These are phyloP conservation scores for Tyrannus savana DNA, from an alignment of 2,113 vertebrate species.

Conservation along the genomic window DNA sequence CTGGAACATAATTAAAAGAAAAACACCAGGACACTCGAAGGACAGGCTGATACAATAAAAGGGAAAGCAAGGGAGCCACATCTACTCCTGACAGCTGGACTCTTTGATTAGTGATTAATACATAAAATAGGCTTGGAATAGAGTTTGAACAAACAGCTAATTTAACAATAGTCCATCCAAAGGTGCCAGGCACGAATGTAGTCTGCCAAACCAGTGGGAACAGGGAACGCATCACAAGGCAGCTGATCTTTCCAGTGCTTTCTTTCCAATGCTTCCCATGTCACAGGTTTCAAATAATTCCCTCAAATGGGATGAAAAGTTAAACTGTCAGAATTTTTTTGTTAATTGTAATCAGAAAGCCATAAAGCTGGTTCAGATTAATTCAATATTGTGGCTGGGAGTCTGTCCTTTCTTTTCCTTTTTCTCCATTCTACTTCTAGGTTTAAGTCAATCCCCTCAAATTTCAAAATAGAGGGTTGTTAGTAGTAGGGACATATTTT, in stretches of 20 bases:
- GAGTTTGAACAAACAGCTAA: not conserved
- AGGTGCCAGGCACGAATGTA: not conserved
- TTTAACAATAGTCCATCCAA: not conserved
- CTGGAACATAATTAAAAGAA: constrained; percentile 8
- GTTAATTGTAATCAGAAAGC: not conserved
- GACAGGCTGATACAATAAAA: constrained; percentile 4
- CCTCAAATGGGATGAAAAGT: not conserved
- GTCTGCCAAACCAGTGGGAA: not conserved
- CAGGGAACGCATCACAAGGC: not conserved
- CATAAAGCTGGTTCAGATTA: not conserved
- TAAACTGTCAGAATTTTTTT: not conserved
- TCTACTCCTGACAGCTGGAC: not conserved
- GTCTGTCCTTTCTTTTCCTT: not conserved
- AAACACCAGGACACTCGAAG: not conserved
- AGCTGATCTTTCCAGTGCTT: not conserved
- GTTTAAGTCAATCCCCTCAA: not conserved
- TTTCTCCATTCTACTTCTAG: not conserved
- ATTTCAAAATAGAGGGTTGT: not conserved
- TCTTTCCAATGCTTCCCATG: not conserved
- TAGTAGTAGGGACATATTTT: not conserved
- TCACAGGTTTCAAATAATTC: not conserved
- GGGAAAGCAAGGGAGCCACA: not conserved
- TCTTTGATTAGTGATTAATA: not conserved
- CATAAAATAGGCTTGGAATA: not conserved
- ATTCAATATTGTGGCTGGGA: not conserved